A percentile compares a stretch with the other conserved stretches of the same genome.
These are phyloP conservation scores for Taeniopygia guttata DNA, from an alignment of 2,797 vertebrate genomes.

Conservation along the genomic window DNA sequence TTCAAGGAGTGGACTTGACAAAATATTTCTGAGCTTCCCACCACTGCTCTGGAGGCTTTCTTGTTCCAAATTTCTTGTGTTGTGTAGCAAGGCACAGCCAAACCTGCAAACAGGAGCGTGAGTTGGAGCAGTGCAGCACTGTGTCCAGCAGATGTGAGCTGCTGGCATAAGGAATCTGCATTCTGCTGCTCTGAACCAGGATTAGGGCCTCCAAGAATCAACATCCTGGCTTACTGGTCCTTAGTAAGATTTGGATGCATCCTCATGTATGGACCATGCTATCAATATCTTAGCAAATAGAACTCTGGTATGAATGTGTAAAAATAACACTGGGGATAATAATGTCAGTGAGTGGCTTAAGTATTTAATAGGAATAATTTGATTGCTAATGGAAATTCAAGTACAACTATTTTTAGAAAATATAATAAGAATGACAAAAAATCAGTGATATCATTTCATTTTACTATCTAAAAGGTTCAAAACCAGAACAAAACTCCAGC, in stretches of 20 bases:
- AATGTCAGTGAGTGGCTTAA: background rate
- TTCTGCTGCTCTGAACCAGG: background rate
- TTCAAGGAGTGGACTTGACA: background rate
- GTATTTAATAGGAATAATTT: background rate
- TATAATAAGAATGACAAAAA: background rate
- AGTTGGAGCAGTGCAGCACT: rapidly evolving
- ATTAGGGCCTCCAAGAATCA: background rate
- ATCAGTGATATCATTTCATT: background rate
- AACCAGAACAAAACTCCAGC: background rate
- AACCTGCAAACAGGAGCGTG: rapidly evolving
- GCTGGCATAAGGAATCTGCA: background rate
- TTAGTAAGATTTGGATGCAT: background rate
- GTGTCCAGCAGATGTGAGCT: background rate
- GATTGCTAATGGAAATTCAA: background rate
- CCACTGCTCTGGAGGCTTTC: background rate
- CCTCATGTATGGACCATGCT: background rate
- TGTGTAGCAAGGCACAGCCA: background rate
- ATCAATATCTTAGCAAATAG: background rate
- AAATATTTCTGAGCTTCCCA: background rate
- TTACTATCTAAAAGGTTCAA: background rate
- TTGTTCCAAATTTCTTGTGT: background rate
- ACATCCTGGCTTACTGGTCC: background rate
- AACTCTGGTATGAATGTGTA: background rate
- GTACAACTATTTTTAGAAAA: background rate
- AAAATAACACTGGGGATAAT: background rate